Base-by-base conservation (phyloP, 2,113 vertebrate species). In the Sprattus sprattus region DNA sequence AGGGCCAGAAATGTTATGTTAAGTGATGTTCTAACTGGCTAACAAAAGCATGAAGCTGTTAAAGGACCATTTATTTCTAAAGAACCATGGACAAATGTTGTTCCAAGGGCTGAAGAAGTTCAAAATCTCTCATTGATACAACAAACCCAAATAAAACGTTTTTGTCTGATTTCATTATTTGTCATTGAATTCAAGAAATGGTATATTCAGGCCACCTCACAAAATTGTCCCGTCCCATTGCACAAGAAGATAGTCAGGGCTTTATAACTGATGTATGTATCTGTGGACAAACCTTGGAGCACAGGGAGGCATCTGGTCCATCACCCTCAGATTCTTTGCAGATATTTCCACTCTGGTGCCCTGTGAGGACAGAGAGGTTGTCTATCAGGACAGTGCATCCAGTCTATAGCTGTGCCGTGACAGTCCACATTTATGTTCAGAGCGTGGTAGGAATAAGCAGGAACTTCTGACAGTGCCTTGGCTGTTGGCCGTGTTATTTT, bases 341-440 rank as follows among this genome's bases (percentile, higher is more conserved):
- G 97, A 96, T 89, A 99, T 98, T 93, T 99, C 98, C 84, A 99
- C 98, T 92, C 98, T 94, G 87, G 98, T 96, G 83, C 98, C 98
- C 98, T 99, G 88, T 85, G 86, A 90, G 88, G 28, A 93, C 15
- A 88, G 3, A 52, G 11, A 78, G 28, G 25, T 39, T 15, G 18
- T 78, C 11, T 15, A 44, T 78, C 11, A 78, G 71, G 15, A 4
- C 28, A 39, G 32, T 39, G 71, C 28, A 39, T 18, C 18, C 20
- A 49, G 47, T 11, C 47, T 11, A 49, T 49, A 11, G 47, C 47
- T 49, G 47, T 2, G 8, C 47, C 2, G 47, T 39, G 2, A 39
- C 39, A 39, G 39, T 1, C 2, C 39, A 39, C 39, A 39, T 39
- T 39, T 39, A 39, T 39, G 39, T 39, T 39, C 2, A 2, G 39